These are phyloP conservation scores for Pentamera pediparva DNA, from an alignment of 53 echinoderm and acorn worm species.

Conservation along the genomic window DNA sequence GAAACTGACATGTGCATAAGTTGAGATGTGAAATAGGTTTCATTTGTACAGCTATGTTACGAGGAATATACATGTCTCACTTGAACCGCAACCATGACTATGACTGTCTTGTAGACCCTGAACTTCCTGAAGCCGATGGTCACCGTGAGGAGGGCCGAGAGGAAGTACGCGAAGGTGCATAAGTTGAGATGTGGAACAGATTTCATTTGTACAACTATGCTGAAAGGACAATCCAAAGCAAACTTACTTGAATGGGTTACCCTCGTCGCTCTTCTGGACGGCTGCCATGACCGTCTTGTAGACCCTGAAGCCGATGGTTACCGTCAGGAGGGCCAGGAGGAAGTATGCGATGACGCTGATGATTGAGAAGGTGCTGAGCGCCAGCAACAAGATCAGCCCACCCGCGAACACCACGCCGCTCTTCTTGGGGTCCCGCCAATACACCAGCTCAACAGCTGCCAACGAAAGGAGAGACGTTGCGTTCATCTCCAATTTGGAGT, in stretches of 20 bases:
- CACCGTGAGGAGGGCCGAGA: conserved; percentile 86
- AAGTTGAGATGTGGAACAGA: background rate
- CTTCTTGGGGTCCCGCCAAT: conserved; percentile 97
- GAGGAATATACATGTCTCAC: conserved; percentile 93
- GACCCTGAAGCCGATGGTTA: conserved; percentile 97
- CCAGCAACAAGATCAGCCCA: conserved; percentile 70
- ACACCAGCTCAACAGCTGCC: conserved; percentile 88
- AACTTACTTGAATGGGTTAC: conserved; percentile 98
- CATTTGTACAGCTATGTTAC: too few species aligned
- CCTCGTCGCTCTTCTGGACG: conserved; percentile 97
- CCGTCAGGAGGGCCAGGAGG: conserved; percentile 85
- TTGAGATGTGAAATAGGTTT: too few species aligned
- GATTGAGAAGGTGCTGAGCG: conserved; percentile 89
- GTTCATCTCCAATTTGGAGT: too few species aligned
- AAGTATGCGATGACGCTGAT: conserved; percentile 98
- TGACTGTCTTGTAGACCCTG: conserved; percentile 97
- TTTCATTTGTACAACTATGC: background rate
- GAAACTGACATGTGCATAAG: too few species aligned
- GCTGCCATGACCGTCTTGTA: conserved; percentile 98
- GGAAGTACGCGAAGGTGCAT: conserved; percentile 91
- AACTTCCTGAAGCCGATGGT: conserved; percentile 99
- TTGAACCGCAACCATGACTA: conserved; percentile 97
- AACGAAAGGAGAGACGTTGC: background rate
- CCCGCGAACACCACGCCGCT: conserved; percentile 79
- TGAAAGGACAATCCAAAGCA: background rate